Evolutionary conservation across 1,140 invertebrate species (phyloP).

Genomic region (Cydia pomonella): DNA sequence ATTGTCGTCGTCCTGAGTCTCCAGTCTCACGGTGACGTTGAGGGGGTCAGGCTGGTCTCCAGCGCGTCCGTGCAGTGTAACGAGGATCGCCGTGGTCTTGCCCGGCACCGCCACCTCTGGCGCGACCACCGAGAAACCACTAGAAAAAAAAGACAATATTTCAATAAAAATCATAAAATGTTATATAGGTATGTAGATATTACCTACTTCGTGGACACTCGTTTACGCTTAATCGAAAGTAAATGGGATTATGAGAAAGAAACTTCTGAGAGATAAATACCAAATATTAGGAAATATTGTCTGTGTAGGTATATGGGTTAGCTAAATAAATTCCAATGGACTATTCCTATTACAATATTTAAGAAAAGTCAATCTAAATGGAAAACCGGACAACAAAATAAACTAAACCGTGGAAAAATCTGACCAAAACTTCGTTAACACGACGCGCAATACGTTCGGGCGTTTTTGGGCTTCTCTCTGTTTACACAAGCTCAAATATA

Average conservation of each 20-base stretch:
- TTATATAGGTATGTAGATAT: slow-evolving; percentile 45
- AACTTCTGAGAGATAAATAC: too few relatives aligned
- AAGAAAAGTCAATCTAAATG: not conserved
- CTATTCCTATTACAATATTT: too few relatives aligned
- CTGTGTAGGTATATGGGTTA: too few relatives aligned
- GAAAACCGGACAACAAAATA: slow-evolving; percentile 3
- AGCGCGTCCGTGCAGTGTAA: slow-evolving; percentile 81
- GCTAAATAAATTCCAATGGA: too few relatives aligned
- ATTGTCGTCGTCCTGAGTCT: slow-evolving; percentile 72
- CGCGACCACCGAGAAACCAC: slow-evolving; percentile 83
- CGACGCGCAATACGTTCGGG: slow-evolving; percentile 61
- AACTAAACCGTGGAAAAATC: not conserved
- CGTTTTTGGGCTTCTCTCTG: slow-evolving; percentile 69
- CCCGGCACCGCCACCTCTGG: slow-evolving; percentile 83
- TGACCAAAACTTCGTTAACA: not conserved
- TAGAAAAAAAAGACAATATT: slow-evolving; percentile 61
- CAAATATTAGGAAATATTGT: too few relatives aligned
- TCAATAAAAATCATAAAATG: not conserved
- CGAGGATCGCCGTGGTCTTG: slow-evolving; percentile 82
- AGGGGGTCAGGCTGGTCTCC: slow-evolving; percentile 74
- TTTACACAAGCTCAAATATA: slow-evolving; percentile 62
- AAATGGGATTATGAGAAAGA: not conserved
- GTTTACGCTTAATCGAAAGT: too few relatives aligned
- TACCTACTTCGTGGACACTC: too few relatives aligned
- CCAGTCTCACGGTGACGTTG: slow-evolving; percentile 81